These are phyloP conservation scores for Nemurella pictetii DNA, from an alignment of 2,888 invertebrate species.

Conservation along the genomic window DNA sequence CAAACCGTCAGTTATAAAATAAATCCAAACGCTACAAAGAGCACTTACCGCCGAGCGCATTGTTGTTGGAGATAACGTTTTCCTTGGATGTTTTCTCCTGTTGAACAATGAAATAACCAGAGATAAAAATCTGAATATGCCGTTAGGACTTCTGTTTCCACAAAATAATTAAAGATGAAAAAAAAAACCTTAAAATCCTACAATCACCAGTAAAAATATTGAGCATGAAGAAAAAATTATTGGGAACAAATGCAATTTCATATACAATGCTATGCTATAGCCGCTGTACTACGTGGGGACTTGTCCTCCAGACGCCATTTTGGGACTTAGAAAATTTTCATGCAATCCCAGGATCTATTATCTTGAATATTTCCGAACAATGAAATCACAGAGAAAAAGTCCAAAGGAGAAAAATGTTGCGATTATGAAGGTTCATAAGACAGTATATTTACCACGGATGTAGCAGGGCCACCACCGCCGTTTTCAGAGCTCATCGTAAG, in stretches of 20 bases:
- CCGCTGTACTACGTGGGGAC: conserved; percentile 56
- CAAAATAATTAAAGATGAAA: too few species aligned
- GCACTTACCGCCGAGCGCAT: conserved; percentile 51
- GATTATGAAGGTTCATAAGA: conserved; percentile 46
- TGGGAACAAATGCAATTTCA: neutral
- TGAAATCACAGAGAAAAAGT: conserved; percentile 25
- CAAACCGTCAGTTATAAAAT: too few species aligned
- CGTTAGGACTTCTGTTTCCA: too few species aligned
- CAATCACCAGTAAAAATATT: too few species aligned
- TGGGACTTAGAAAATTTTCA: conserved; percentile 77
- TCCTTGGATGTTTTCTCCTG: conserved; percentile 53
- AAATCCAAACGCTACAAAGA: neutral
- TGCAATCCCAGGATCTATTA: neutral
- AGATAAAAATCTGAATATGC: too few species aligned
- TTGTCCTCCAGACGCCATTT: conserved; percentile 82
- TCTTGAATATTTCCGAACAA: neutral
- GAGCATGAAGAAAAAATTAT: conserved; percentile 1
- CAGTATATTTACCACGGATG: conserved; percentile 61
- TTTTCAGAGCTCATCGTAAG: conserved; percentile 68
- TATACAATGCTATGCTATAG: conserved; percentile 10
- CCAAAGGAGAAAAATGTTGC: conserved; percentile 23
- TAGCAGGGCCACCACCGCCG: conserved; percentile 61
- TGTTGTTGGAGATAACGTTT: conserved; percentile 51
- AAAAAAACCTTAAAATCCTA: too few species aligned
- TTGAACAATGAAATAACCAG: conserved; percentile 45